Conservation (phyloP, 2,113 vertebrate genomes). For the Ovis canadensis region DNA sequence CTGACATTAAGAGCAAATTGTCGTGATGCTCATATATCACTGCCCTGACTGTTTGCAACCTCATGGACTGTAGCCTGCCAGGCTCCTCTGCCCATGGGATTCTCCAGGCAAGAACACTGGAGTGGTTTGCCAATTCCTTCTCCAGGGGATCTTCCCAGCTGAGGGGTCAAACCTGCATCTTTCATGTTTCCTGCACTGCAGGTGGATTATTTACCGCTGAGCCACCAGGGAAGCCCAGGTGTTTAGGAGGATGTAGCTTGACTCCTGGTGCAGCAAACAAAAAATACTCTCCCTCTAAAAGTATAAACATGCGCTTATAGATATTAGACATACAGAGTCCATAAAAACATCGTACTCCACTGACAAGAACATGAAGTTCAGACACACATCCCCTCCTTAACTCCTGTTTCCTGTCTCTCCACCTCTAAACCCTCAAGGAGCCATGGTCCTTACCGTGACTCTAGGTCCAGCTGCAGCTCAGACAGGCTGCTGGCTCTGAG, state of each 20-base stretch:
- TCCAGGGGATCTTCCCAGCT: background rate
- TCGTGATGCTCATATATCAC: conserved; percentile 28
- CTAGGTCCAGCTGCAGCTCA: background rate
- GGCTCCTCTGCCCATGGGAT: background rate
- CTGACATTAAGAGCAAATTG: conserved; percentile 31
- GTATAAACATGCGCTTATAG: background rate
- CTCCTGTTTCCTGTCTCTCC: background rate
- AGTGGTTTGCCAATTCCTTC: background rate
- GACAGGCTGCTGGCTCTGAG: background rate
- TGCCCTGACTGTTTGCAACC: background rate
- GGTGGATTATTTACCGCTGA: background rate
- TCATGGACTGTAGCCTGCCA: background rate
- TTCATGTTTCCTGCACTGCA: background rate
- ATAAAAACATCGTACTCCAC: background rate
- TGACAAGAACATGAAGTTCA: background rate
- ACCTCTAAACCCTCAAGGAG: background rate
- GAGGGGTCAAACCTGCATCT: background rate
- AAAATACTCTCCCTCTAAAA: conserved; percentile 43
- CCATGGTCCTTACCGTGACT: rapidly evolving
- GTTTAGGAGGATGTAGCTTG: background rate
- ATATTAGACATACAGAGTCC: background rate
- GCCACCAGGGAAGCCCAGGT: background rate
- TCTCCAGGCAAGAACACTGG: background rate
- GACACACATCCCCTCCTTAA: background rate
- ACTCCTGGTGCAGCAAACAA: conserved; percentile 17